phyloP scores from a whole-genome alignment of 2,888 invertebrate genomes.

The Troides oblongomaculatus region DNA sequence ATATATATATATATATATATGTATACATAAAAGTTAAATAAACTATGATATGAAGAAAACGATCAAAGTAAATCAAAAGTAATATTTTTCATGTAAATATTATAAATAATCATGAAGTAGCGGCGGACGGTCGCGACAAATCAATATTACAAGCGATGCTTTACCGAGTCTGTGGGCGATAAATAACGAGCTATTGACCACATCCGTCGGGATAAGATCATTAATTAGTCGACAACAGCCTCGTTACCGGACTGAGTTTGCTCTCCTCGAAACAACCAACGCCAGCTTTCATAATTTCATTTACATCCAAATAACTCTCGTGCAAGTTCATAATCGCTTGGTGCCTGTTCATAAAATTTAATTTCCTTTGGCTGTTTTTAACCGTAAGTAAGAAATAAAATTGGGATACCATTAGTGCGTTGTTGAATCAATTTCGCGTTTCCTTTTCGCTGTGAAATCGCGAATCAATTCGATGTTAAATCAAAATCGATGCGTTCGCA shows the following conservation, averaged over 20 bases:
- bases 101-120: slow-evolving; percentile 8
- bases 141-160: slow-evolving; percentile 27
- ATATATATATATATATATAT: too few species aligned
- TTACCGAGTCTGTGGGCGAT: slow-evolving; percentile 24
- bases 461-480: not conserved
- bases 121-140: slow-evolving; percentile 20
- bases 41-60: too few species aligned
- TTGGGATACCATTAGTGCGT: slow-evolving; percentile 1
- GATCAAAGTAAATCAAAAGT: not conserved
- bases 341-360: not conserved
- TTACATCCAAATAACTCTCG: slow-evolving; percentile 4
- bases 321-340: not conserved
- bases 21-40: too few species aligned
- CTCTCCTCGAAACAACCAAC: slow-evolving; percentile 9
- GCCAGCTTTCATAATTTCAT: slow-evolving; percentile 16
- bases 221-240: slow-evolving; percentile 27
- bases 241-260: slow-evolving; percentile 18
- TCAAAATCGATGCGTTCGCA: not conserved
- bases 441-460: slow-evolving; percentile 1
- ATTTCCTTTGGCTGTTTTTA: not conserved
- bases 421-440: slow-evolving; percentile 8
- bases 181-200: slow-evolving; percentile 27
- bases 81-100: not conserved
- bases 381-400: not conserved
- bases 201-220: slow-evolving; percentile 29